Conservation (phyloP, 2,888 invertebrate species). For the Caenorhabditis angaria region DNA sequence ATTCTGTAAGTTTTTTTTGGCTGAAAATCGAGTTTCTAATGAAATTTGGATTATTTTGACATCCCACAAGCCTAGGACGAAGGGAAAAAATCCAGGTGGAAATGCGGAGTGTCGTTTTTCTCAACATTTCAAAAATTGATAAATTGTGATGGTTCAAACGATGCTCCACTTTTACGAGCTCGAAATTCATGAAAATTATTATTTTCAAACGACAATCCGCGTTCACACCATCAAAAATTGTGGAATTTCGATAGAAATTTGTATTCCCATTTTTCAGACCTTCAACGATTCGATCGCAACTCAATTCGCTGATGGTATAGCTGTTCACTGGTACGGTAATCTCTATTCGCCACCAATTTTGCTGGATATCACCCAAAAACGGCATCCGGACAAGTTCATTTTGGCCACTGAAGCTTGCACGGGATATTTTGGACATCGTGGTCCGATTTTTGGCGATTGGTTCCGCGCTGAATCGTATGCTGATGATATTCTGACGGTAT, state of each 20-base stretch:
- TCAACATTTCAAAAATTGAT: too few relatives aligned
- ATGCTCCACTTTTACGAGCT: too few relatives aligned
- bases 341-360: constrained; percentile 76
- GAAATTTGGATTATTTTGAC: constrained; percentile 9
- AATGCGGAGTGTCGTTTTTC: too few relatives aligned
- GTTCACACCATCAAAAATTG: too few relatives aligned
- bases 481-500: constrained; percentile 73
- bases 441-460: constrained; percentile 83
- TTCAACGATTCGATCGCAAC: constrained; percentile 68
- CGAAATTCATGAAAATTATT: too few relatives aligned
- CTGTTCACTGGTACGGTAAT: constrained; percentile 84
- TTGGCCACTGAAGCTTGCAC: constrained; percentile 80
- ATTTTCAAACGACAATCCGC: too few relatives aligned
- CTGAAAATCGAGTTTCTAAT: not conserved
- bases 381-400: constrained; percentile 80
- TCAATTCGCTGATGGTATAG: constrained; percentile 79
- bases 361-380: constrained; percentile 78
- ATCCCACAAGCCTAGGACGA: not conserved
- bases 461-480: constrained; percentile 78
- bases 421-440: constrained; percentile 53
- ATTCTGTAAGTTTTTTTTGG: not conserved
- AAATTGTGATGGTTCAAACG: too few relatives aligned
- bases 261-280: constrained; percentile 69
- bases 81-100: constrained; percentile 1
- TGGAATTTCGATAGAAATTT: not conserved